Base-by-base conservation (phyloP, 2,113 vertebrate species). In the Coptodon bakossiorum region DNA sequence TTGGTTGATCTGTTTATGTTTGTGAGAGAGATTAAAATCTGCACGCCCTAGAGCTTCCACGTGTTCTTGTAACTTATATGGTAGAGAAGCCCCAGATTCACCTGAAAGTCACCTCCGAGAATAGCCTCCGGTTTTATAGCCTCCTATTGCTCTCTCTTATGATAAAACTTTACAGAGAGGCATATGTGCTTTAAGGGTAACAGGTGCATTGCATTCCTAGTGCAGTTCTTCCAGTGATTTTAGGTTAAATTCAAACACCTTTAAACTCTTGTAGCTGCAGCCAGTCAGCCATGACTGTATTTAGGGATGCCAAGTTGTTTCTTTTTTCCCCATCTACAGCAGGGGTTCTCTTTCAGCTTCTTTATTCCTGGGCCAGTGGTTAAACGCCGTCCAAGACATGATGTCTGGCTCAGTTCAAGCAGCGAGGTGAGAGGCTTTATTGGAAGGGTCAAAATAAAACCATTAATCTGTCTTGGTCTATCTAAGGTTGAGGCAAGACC, bases 321-420 rank as follows among this genome's bases (percentile, higher is more conserved):
- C 79, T 80, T 68, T 63, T 59, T 0, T 0, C 12, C 48, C 56
- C 38, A 4, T 85, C 71, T 88, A 78, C 57, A 90, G 78, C 85
- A 81, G 86, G 87, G 90, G 89, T 88, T 89, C 90, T 94, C 88
- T 78, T 91, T 89, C 87, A 90, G 78, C 22, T 81, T 82, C 89
- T 92, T 92, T 89, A 87, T 91, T 92, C 84, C 40, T 71, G 61
- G 53, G 85, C 90, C 87, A 91, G 87, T 76, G 81, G 66, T 88
- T 89, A 56, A 92, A 87, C 45, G 17, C 82, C 86, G 81, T 92
- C 88, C 85, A 94, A 92, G 93, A 89, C 90, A 88, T 90, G 91
- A 89, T 92, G 93, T 94, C 88, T 94, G 92, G 88, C 90, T 92
- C 88, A 81, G 86, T 82, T 89, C 16, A 63, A 87, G 81, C 80